Evolutionary conservation across 1,140 invertebrate species (phyloP).

Genomic region (Nomia melanderi): DNA sequence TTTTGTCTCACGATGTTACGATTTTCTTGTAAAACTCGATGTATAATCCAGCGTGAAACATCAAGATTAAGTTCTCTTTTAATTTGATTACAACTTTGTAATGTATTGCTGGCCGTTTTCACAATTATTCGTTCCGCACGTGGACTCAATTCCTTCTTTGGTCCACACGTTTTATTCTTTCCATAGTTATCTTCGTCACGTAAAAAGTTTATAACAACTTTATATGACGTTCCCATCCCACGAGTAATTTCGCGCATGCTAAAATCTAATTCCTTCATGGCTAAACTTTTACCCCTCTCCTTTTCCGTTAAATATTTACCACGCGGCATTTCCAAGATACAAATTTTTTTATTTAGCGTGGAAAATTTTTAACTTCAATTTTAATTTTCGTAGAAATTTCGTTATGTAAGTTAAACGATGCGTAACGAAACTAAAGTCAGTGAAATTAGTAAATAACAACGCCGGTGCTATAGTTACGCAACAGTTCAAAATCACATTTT

Average conservation of each 20-base stretch:
- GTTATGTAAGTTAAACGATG: too few relatives aligned
- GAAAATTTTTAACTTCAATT: too few relatives aligned
- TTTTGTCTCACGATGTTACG: constrained; percentile 1
- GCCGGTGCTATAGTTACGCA: too few relatives aligned
- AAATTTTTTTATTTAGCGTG: not conserved
- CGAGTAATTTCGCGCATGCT: too few relatives aligned
- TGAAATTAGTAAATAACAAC: too few relatives aligned
- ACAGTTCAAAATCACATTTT: too few relatives aligned
- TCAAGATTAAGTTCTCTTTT: not conserved
- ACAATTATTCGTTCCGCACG: not conserved
- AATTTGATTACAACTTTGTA: constrained; percentile 1
- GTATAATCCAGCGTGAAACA: not conserved
- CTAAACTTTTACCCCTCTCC: too few relatives aligned
- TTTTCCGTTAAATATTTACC: not conserved
- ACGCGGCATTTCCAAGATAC: not conserved
- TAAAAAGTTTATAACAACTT: not conserved
- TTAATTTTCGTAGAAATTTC: too few relatives aligned
- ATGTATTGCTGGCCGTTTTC: not conserved
- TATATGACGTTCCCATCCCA: not conserved
- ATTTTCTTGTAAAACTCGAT: too few relatives aligned
- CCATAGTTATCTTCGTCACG: not conserved
- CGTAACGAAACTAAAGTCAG: too few relatives aligned
- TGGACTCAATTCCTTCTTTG: constrained; percentile 6
- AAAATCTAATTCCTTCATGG: not conserved
- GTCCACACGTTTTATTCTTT: not conserved